Percentiles rank a stretch among this genome's conserved stretches.
These are phyloP conservation scores for Clamator glandarius DNA, from an alignment of 2,797 vertebrate genomes.

Conservation along the genomic window DNA sequence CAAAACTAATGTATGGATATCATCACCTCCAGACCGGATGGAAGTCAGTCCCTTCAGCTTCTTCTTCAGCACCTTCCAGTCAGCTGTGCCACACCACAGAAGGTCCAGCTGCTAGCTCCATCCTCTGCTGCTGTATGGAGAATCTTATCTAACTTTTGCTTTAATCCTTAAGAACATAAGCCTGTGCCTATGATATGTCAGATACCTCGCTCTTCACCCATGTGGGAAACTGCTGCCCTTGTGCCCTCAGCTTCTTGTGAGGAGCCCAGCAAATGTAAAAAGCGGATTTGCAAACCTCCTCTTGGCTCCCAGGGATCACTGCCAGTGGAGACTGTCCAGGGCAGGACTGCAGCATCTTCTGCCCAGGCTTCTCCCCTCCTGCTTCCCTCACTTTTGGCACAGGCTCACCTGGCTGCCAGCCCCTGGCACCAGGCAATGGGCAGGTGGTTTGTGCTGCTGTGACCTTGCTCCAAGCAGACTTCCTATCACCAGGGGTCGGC, in stretches of 20 bases:
- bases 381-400: background rate
- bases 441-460: slow-evolving; percentile 66
- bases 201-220: background rate
- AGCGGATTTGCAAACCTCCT: background rate
- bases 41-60: background rate
- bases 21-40: background rate
- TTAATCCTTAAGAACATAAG: background rate
- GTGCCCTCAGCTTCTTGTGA: background rate
- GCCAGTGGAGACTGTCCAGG: background rate
- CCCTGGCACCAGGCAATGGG: slow-evolving; percentile 9
- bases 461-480: slow-evolving; percentile 74
- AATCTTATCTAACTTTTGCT: background rate
- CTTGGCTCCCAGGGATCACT: accelerated
- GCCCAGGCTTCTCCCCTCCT: background rate
- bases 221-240: background rate
- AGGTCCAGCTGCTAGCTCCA: background rate
- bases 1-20: slow-evolving; percentile 41
- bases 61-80: background rate
- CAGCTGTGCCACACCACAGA: background rate
- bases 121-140: background rate
- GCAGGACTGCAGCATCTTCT: background rate
- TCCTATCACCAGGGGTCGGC: slow-evolving; percentile 48
- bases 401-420: slow-evolving; percentile 16
- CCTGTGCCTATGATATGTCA: background rate
- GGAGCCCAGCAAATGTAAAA: background rate